phyloP scores from a whole-genome alignment of 2,797 vertebrate species.

The Diglossa cyanea region DNA sequence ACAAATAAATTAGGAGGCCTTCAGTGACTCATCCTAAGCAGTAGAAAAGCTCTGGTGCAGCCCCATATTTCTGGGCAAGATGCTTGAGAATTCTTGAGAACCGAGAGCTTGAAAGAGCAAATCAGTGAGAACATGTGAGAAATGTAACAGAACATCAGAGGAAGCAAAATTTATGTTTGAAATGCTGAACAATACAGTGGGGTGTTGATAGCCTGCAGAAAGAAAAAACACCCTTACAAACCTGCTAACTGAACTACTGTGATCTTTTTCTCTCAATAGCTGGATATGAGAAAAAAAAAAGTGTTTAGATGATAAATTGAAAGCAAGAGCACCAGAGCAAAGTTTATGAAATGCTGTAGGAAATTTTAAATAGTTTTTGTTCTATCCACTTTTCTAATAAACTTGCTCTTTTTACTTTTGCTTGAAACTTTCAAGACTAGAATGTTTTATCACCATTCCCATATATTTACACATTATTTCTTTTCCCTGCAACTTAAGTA shows the following conservation, averaged over 20 bases:
- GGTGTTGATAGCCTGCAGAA: not conserved
- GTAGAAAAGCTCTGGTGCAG: not conserved
- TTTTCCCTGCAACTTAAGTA: not conserved
- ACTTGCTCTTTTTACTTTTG: not conserved
- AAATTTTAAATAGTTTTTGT: not conserved
- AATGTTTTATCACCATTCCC: not conserved
- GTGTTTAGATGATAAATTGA: constrained; percentile 19
- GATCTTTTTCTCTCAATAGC: constrained; percentile 11
- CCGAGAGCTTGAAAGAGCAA: not conserved
- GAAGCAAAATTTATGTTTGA: not conserved
- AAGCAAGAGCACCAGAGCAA: not conserved
- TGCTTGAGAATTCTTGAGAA: not conserved
- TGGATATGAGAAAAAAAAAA: constrained; percentile 23
- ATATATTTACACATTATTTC: not conserved
- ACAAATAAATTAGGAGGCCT: not conserved
- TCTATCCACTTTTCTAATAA: not conserved
- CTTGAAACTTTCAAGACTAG: not conserved
- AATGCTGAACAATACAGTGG: not conserved
- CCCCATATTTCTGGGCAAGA: not conserved
- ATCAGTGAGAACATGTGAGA: not conserved
- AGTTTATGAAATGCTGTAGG: not conserved
- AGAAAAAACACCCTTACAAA: constrained; percentile 2
- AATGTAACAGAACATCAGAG: not conserved
- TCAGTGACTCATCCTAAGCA: not conserved
- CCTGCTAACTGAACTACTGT: not conserved